A percentile compares a stretch with the other conserved stretches of the same genome.
These are phyloP conservation scores for Anoplophora glabripennis DNA, from an alignment of 1,140 invertebrate species.

Conservation along the genomic window DNA sequence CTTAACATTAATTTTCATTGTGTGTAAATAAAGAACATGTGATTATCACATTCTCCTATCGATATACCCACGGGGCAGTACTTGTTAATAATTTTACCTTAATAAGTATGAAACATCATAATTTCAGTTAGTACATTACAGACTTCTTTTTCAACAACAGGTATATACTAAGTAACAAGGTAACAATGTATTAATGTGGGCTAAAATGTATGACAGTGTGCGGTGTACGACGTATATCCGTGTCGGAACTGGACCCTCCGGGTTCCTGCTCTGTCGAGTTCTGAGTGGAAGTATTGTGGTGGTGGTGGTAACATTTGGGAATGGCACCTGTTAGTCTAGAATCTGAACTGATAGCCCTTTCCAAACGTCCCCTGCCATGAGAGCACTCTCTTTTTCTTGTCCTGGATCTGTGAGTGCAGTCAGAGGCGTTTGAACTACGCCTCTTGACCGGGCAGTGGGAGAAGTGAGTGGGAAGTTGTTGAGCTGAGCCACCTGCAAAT, in stretches of 20 bases:
- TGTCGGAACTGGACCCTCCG: constrained; percentile 26
- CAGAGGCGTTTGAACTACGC: constrained; percentile 47
- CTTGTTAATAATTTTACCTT: too few species aligned
- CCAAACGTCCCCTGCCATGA: constrained; percentile 36
- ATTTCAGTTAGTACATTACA: constrained; percentile 6
- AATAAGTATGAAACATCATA: constrained; percentile 4
- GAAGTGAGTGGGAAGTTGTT: constrained; percentile 31
- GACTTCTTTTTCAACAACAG: constrained; percentile 1
- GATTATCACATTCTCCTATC: too few species aligned
- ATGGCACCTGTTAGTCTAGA: constrained; percentile 42
- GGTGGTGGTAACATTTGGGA: constrained; percentile 40
- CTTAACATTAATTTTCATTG: background rate
- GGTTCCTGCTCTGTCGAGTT: constrained; percentile 26
- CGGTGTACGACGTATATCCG: constrained; percentile 21
- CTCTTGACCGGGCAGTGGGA: constrained; percentile 24
- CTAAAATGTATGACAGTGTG: constrained; percentile 23
- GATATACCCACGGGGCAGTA: background rate
- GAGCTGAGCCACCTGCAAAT: constrained; percentile 32
- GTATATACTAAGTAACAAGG: background rate
- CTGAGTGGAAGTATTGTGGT: constrained; percentile 22
- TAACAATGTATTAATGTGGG: background rate
- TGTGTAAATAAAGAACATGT: constrained; percentile 4
- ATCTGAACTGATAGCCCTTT: constrained; percentile 46
- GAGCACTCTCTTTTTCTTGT: constrained; percentile 35
- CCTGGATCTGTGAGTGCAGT: constrained; percentile 41